phyloP scores from a whole-genome alignment of 1,140 invertebrate species.

The Brachionus rotundiformis region DNA sequence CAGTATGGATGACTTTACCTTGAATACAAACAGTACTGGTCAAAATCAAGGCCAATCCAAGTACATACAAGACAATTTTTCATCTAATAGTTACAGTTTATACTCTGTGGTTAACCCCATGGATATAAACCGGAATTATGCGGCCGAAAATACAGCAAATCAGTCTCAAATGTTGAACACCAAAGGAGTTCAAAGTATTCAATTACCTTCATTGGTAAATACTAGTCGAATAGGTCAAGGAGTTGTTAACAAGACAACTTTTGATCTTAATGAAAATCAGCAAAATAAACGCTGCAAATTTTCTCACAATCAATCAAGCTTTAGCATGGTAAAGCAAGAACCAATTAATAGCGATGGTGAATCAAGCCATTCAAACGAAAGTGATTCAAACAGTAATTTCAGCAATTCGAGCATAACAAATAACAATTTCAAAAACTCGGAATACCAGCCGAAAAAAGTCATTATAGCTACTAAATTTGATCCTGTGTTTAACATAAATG shows the following conservation, averaged over 20 bases:
- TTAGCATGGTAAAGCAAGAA: conserved; percentile 15
- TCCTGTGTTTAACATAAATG: neutral
- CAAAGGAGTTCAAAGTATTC: neutral
- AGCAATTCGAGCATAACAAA: conserved; percentile 17
- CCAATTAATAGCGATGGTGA: conserved; percentile 47
- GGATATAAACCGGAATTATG: conserved; percentile 46
- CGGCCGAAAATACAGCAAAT: neutral
- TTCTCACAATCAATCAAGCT: conserved; percentile 9
- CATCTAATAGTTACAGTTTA: neutral
- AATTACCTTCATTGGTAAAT: neutral
- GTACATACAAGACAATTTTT: neutral
- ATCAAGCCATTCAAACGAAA: conserved; percentile 40
- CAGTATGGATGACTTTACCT: conserved; percentile 7
- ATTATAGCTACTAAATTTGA: conserved; percentile 37
- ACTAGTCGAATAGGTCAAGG: neutral
- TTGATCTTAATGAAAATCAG: neutral
- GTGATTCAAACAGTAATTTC: conserved; percentile 21
- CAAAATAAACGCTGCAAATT: conserved; percentile 38
- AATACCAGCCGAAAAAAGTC: conserved; percentile 39
- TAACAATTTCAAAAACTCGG: neutral
- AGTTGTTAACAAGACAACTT: neutral
- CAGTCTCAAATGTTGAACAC: conserved; percentile 3
- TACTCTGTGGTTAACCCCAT: conserved; percentile 29
- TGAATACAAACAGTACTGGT: neutral
- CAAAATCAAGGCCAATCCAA: neutral